Evolutionary conservation across 2,797 vertebrate species (phyloP).

Genomic region (Labroides dimidiatus): DNA sequence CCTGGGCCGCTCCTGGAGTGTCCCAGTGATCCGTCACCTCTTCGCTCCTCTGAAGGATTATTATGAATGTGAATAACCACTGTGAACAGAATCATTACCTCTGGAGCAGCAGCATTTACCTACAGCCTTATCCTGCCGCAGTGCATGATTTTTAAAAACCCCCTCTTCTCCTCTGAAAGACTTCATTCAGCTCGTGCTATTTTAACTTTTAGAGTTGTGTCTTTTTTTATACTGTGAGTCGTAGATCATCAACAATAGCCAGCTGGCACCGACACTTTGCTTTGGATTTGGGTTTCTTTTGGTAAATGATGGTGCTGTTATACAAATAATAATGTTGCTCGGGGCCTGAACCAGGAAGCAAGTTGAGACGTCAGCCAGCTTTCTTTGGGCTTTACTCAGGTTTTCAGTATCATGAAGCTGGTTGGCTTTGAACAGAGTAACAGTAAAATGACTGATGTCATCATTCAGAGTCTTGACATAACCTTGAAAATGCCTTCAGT

Average conservation of each 20-base stretch:
- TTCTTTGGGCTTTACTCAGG: conserved; percentile 32
- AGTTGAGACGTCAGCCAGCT: background rate
- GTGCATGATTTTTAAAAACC: conserved; percentile 27
- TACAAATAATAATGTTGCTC: conserved; percentile 23
- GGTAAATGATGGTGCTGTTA: conserved; percentile 42
- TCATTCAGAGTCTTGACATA: background rate
- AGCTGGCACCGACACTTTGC: conserved; percentile 62
- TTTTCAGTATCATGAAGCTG: background rate
- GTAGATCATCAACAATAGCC: conserved; percentile 36
- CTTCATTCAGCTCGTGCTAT: conserved; percentile 17
- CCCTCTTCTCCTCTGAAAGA: conserved; percentile 14
- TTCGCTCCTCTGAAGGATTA: conserved; percentile 97
- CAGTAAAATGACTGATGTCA: background rate
- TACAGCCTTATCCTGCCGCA: conserved; percentile 24
- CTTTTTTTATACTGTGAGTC: conserved; percentile 21
- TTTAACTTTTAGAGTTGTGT: conserved; percentile 42
- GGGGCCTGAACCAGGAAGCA: conserved; percentile 43
- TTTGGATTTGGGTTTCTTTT: conserved; percentile 4
- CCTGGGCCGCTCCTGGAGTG: conserved; percentile 93
- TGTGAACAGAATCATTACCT: conserved; percentile 14
- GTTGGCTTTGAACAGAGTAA: background rate
- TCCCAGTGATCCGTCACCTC: conserved; percentile 94
- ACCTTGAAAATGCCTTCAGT: background rate
- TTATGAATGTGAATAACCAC: conserved; percentile 88
- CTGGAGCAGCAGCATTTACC: conserved; percentile 24